These are phyloP conservation scores for Pollenia griseotomentosa DNA, from an alignment of 2,888 invertebrate genomes.

Conservation along the genomic window DNA sequence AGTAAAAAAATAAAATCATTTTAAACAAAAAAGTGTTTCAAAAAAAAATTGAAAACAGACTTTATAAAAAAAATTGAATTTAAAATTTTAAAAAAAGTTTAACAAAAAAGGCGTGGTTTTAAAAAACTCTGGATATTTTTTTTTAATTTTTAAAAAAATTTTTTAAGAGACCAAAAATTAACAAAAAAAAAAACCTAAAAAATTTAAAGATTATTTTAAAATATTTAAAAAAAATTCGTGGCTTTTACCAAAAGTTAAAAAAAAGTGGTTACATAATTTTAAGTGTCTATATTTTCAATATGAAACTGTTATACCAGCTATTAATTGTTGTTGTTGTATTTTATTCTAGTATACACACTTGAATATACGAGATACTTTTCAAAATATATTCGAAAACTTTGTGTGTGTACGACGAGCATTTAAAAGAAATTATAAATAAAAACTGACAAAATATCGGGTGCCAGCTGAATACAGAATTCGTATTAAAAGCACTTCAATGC, in stretches of 20 bases:
- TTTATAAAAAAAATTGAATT: constrained; percentile 8
- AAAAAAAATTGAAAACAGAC: background rate
- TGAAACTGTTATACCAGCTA: constrained; percentile 40
- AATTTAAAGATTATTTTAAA: background rate
- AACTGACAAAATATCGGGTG: constrained; percentile 53
- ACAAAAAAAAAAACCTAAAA: too few relatives aligned
- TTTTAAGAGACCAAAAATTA: constrained; percentile 10
- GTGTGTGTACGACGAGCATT: constrained; percentile 45
- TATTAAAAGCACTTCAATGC: constrained; percentile 41
- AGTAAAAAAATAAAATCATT: constrained; percentile 46
- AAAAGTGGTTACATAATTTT: constrained; percentile 66
- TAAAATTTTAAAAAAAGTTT: constrained; percentile 18
- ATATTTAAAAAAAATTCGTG: constrained; percentile 1
- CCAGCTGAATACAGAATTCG: constrained; percentile 15
- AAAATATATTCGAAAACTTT: constrained; percentile 50
- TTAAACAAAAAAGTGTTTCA: constrained; percentile 19
- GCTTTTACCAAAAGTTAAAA: background rate
- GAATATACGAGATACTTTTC: constrained; percentile 36
- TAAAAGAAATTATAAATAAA: constrained; percentile 64
- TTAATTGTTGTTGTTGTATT: constrained; percentile 21
- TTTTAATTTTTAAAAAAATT: background rate
- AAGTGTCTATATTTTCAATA: constrained; percentile 39
- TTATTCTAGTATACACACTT: constrained; percentile 70
- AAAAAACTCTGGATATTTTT: background rate
- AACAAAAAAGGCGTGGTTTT: constrained; percentile 33